Percentiles rank a stretch among this genome's conserved stretches.
These are phyloP conservation scores for Lacerta bilineata DNA, from an alignment of 2,797 vertebrate species.

Conservation along the genomic window DNA sequence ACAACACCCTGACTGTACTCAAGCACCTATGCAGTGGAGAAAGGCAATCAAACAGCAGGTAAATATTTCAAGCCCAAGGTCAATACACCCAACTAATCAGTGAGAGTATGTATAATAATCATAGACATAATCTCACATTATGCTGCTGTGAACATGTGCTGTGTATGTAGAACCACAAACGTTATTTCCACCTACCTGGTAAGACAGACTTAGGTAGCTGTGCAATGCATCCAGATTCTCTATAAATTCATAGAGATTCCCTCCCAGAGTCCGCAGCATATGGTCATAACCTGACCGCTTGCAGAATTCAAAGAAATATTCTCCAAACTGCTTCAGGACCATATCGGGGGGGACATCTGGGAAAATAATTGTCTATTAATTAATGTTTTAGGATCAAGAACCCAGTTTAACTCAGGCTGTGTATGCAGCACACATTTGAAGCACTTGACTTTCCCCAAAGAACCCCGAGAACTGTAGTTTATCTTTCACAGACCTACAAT, in stretches of 20 bases:
- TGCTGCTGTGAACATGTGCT: background rate
- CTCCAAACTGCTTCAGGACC: constrained; percentile 84
- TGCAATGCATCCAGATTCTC: constrained; percentile 86
- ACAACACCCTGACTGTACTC: too few species aligned
- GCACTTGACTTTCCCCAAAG: too few species aligned
- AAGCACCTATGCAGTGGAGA: background rate
- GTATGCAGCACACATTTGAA: too few species aligned
- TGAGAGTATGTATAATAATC: background rate
- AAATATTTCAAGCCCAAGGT: background rate
- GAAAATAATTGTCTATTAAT: constrained; percentile 53
- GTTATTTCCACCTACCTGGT: constrained; percentile 78
- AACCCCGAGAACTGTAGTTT: too few species aligned
- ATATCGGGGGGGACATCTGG: constrained; percentile 80
- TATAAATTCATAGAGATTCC: constrained; percentile 86
- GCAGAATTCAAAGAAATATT: constrained; percentile 88
- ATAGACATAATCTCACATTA: background rate
- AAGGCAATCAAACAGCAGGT: background rate
- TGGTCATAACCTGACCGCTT: constrained; percentile 86
- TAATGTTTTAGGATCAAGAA: background rate
- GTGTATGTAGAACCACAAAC: constrained; percentile 3
- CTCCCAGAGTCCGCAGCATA: constrained; percentile 87
- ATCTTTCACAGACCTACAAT: too few species aligned
- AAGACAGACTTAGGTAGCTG: constrained; percentile 86
- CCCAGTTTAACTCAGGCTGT: background rate
- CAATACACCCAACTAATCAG: background rate